Conservation (phyloP, 2,113 vertebrate species). For the Zapornia atra region DNA sequence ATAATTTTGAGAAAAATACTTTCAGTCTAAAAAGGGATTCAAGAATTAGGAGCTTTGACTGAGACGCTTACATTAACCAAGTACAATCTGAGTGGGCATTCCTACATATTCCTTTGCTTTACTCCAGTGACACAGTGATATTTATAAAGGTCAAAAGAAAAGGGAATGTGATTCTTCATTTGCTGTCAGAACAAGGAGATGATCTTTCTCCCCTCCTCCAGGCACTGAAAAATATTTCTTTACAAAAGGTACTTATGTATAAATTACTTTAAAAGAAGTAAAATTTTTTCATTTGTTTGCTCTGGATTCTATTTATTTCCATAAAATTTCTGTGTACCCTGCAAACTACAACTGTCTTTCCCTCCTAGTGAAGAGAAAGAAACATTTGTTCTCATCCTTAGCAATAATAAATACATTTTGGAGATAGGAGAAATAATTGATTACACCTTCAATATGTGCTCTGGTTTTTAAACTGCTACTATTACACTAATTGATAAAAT, state of each 20-base stretch:
- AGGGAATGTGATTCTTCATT: neutral
- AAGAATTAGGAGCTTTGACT: neutral
- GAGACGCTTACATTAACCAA: neutral
- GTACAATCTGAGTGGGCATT: neutral
- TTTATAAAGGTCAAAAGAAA: constrained; percentile 18
- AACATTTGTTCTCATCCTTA: neutral
- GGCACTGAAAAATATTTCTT: neutral
- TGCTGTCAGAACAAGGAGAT: neutral
- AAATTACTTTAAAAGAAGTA: neutral
- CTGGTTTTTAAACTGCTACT: neutral
- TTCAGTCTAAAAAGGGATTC: neutral
- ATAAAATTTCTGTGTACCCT: neutral
- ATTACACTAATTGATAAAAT: neutral
- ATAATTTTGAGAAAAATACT: neutral
- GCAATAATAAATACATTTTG: neutral
- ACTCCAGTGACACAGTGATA: neutral
- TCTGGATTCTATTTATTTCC: neutral
- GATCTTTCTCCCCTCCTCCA: neutral
- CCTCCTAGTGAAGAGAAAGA: neutral
- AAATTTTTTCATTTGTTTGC: neutral
- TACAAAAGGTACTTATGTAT: neutral
- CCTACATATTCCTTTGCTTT: neutral
- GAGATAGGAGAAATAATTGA: neutral
- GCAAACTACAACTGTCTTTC: neutral
- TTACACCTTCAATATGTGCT: neutral